These are phyloP conservation scores for Rotaria magnacalcarata DNA, from an alignment of 2,888 invertebrate species.

Conservation along the genomic window DNA sequence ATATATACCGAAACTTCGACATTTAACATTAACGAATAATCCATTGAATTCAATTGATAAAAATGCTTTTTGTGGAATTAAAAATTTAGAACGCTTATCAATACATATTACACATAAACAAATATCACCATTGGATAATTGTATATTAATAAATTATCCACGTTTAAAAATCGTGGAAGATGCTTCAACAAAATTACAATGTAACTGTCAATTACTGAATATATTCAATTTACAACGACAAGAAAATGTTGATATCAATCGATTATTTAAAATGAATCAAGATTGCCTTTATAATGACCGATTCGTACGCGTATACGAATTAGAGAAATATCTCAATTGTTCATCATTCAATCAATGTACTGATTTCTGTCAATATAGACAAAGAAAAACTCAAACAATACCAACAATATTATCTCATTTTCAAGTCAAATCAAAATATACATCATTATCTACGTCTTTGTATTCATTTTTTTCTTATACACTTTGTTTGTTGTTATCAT, in stretches of 20 bases:
- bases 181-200: background rate
- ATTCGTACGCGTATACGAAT: background rate
- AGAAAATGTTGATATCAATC: background rate
- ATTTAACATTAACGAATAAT: background rate
- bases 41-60: background rate
- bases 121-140: background rate
- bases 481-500: background rate
- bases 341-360: background rate
- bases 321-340: background rate
- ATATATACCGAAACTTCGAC: background rate
- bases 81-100: slow-evolving; percentile 4
- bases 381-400: background rate
- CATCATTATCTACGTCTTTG: background rate
- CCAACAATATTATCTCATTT: background rate
- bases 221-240: background rate
- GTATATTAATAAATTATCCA: slow-evolving; percentile 4
- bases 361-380: background rate
- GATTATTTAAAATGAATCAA: slow-evolving; percentile 7
- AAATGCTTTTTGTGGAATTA: slow-evolving; percentile 23
- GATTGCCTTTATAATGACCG: background rate
- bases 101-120: background rate
- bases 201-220: background rate
- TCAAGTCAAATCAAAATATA: background rate
- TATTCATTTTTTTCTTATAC: background rate
- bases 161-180: background rate